Conservation (phyloP, 2,113 vertebrate genomes). For the Ornithorhynchus anatinus region DNA sequence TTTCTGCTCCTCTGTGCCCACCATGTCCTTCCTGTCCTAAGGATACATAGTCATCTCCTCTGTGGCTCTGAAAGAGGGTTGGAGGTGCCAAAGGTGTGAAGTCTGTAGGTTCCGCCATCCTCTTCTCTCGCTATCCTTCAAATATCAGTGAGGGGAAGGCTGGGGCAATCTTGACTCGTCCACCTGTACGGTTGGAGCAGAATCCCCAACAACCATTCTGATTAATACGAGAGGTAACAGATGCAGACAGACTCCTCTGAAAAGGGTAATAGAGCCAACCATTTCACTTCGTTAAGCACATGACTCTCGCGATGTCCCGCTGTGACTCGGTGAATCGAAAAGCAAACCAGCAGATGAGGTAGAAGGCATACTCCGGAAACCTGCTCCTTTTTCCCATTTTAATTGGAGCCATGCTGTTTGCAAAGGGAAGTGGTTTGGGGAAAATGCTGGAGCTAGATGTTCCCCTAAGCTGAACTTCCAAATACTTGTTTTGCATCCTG, state of each 20-base stretch:
- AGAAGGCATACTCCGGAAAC: not conserved
- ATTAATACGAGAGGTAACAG: not conserved
- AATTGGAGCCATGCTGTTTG: not conserved
- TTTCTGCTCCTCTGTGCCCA: fast-evolving
- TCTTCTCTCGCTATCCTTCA: not conserved
- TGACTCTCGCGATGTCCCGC: not conserved
- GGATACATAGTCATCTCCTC: not conserved
- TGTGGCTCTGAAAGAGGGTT: too few relatives aligned
- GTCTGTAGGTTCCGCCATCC: fast-evolving
- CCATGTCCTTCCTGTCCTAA: fast-evolving
- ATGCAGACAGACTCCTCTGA: not conserved
- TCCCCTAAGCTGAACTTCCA: constrained; percentile 20
- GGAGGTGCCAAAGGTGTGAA: not conserved
- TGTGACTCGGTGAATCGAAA: fast-evolving
- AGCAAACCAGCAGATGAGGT: not conserved
- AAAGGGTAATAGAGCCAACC: constrained; percentile 8
- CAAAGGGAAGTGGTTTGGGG: not conserved
- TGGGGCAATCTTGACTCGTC: fast-evolving
- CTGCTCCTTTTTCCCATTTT: not conserved
- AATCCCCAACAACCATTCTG: not conserved
- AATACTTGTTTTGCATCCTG: not conserved
- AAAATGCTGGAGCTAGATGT: not conserved
- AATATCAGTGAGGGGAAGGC: fast-evolving
- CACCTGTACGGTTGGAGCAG: fast-evolving
- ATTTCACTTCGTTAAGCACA: constrained; percentile 22